phyloP scores from a whole-genome alignment of 1,140 invertebrate species.

The Marisa cornuarietis region DNA sequence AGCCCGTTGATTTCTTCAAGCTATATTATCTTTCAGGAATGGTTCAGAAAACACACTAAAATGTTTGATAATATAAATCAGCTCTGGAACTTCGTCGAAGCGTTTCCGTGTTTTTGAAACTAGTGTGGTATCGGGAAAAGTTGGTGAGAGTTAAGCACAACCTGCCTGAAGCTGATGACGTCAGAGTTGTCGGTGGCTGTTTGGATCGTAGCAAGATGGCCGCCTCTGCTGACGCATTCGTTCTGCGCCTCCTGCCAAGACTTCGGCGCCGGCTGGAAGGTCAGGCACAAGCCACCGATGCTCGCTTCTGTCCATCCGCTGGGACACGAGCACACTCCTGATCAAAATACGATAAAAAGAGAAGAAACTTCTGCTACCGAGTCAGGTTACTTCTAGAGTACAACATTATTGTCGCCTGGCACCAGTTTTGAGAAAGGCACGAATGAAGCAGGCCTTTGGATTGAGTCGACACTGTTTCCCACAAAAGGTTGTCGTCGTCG shows the following conservation, averaged over 20 bases:
- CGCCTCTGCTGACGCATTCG: not conserved
- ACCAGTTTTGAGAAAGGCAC: too few relatives aligned
- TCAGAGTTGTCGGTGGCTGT: not conserved
- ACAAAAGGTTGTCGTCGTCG: too few relatives aligned
- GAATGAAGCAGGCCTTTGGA: too few relatives aligned
- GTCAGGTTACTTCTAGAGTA: too few relatives aligned
- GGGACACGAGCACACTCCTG: not conserved
- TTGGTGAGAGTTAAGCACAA: too few relatives aligned
- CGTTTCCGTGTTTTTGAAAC: too few relatives aligned
- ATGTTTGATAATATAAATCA: not conserved
- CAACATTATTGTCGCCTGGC: too few relatives aligned
- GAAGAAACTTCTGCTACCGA: too few relatives aligned
- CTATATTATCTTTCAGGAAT: too few relatives aligned
- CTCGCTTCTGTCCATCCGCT: not conserved
- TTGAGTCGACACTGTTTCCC: too few relatives aligned
- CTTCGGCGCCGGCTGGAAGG: not conserved
- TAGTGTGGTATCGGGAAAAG: too few relatives aligned
- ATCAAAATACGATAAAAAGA: not conserved
- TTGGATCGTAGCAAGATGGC: not conserved
- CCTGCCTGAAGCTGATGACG: not conserved
- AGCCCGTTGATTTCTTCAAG: too few relatives aligned
- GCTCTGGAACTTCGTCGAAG: not conserved
- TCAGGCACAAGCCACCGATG: not conserved
- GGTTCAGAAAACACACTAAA: not conserved
- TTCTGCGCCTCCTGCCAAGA: not conserved